These are phyloP conservation scores for Eumaeus atala DNA, from an alignment of 1,140 invertebrate species.

Conservation along the genomic window DNA sequence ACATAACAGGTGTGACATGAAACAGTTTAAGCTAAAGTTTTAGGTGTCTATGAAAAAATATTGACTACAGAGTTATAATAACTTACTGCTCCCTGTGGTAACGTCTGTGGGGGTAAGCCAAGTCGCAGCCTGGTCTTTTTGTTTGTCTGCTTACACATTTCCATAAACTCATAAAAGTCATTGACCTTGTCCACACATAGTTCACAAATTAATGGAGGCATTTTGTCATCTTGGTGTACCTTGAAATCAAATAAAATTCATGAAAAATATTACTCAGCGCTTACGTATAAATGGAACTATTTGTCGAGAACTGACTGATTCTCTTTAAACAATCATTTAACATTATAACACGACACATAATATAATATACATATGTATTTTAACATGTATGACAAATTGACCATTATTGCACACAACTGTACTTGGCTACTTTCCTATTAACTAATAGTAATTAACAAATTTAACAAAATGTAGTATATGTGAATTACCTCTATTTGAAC, in stretches of 20 bases:
- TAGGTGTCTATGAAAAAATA: background rate
- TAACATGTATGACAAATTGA: too few relatives aligned
- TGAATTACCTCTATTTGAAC: conserved; percentile 62
- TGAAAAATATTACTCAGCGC: too few relatives aligned
- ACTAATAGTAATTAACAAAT: too few relatives aligned
- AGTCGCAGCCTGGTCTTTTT: conserved; percentile 66
- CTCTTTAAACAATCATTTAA: too few relatives aligned
- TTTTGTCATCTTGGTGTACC: conserved; percentile 73
- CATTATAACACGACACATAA: too few relatives aligned
- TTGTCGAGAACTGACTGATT: too few relatives aligned
- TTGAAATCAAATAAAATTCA: conserved; percentile 32
- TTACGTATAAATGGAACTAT: background rate
- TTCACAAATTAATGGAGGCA: conserved; percentile 76
- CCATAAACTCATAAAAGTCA: conserved; percentile 76
- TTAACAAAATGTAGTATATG: background rate
- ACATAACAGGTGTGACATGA: too few relatives aligned
- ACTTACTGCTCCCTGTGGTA: conserved; percentile 38
- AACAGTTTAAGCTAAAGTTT: too few relatives aligned
- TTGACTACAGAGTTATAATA: background rate
- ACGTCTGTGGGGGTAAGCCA: conserved; percentile 56
- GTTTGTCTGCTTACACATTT: conserved; percentile 74
- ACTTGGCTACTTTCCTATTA: too few relatives aligned
- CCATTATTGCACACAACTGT: too few relatives aligned
- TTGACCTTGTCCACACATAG: conserved; percentile 77
- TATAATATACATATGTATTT: too few relatives aligned